phyloP scores from a whole-genome alignment of 2,797 vertebrate species.

The Danio kyathit region DNA sequence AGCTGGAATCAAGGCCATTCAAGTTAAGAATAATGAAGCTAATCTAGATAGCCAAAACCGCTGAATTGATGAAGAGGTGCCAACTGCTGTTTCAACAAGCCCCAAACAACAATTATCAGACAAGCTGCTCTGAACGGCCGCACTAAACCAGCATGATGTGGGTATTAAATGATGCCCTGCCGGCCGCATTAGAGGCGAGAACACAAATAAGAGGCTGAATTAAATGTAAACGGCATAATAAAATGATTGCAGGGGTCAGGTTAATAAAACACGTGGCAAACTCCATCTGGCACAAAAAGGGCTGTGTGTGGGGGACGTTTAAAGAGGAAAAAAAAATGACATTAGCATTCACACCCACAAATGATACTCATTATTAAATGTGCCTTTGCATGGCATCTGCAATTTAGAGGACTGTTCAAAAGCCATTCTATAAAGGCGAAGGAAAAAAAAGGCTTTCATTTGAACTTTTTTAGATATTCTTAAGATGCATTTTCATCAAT shows the following conservation, averaged over 20 bases:
- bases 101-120: slow-evolving; percentile 56
- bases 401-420: slow-evolving; percentile 46
- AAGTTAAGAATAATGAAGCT: slow-evolving; percentile 50
- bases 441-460: no score
- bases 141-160: slow-evolving; percentile 49
- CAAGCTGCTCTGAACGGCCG: slow-evolving; percentile 43
- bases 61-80: slow-evolving; percentile 47
- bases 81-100: slow-evolving; percentile 48
- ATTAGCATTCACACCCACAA: slow-evolving; percentile 51
- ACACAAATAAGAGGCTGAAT: slow-evolving; percentile 56
- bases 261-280: slow-evolving; percentile 54
- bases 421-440: slow-evolving; percentile 1
- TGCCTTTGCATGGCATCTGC: slow-evolving; percentile 39
- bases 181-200: slow-evolving; percentile 44
- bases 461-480: no score
- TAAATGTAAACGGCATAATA: slow-evolving; percentile 62
- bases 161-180: slow-evolving; percentile 58
- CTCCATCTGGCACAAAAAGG: slow-evolving; percentile 40
- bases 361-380: slow-evolving; percentile 54
- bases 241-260: slow-evolving; percentile 59
- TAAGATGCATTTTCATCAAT: no score
- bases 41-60: slow-evolving; percentile 29
- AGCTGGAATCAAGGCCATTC: slow-evolving; percentile 47
- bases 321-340: slow-evolving; percentile 13
- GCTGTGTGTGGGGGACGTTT: neutral